Evolutionary conservation across 1,140 invertebrate species (phyloP).

Genomic region (Conus ventricosus): DNA sequence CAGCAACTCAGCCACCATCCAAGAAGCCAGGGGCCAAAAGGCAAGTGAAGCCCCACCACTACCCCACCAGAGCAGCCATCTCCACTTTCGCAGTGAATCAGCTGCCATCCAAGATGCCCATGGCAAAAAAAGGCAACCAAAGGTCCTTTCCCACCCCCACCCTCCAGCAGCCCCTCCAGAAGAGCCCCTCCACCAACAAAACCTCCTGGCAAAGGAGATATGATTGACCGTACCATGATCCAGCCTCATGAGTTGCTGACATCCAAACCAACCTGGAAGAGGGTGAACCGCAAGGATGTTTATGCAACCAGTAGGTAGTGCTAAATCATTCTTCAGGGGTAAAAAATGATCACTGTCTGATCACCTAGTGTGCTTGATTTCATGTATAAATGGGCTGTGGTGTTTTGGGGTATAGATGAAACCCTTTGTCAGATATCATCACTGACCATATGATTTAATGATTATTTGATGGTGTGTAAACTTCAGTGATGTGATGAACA

Average conservation of each 20-base stretch:
- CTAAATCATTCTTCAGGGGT: neutral
- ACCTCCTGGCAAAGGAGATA: neutral
- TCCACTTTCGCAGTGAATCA: neutral
- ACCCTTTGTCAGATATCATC: too few species aligned
- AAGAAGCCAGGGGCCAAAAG: neutral
- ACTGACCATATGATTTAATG: too few species aligned
- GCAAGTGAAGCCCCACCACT: neutral
- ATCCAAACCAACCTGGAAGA: conserved; percentile 17
- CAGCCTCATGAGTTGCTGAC: conserved; percentile 1
- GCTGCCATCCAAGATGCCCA: neutral
- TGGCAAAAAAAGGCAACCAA: neutral
- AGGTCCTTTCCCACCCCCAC: neutral
- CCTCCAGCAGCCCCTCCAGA: neutral
- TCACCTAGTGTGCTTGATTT: neutral
- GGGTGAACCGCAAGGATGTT: conserved; percentile 32
- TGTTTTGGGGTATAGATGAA: too few species aligned
- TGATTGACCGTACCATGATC: neutral
- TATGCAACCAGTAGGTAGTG: neutral
- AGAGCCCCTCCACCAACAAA: neutral
- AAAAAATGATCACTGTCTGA: neutral
- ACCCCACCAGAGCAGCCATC: neutral
- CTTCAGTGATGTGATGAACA: too few species aligned
- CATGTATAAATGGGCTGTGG: too few species aligned
- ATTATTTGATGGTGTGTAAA: too few species aligned
- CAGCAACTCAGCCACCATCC: neutral